phyloP scores from a whole-genome alignment of 2,888 invertebrate species.

The Lamproptera curius region DNA sequence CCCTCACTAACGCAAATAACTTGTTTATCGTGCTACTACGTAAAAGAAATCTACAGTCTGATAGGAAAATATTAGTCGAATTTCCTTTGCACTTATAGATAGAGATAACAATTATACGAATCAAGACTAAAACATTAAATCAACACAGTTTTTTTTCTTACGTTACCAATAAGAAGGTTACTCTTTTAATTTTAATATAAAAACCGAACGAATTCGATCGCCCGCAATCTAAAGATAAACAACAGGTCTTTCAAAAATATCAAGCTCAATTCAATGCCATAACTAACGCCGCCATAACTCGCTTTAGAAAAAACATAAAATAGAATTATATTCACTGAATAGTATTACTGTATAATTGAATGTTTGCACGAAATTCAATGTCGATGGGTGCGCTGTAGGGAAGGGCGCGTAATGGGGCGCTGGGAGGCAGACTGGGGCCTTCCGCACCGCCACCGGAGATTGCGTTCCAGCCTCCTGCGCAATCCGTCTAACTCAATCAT shows the following conservation, averaged over 20 bases:
- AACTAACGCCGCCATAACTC: too few relatives aligned
- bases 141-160: too few relatives aligned
- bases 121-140: too few relatives aligned
- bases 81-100: constrained; percentile 43
- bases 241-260: too few relatives aligned
- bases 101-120: too few relatives aligned
- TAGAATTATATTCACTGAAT: too few relatives aligned
- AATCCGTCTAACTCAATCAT: constrained; percentile 70
- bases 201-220: too few relatives aligned
- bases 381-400: constrained; percentile 20
- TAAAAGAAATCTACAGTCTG: constrained; percentile 64
- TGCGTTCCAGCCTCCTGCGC: constrained; percentile 68
- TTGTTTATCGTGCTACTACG: constrained; percentile 65
- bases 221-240: too few relatives aligned
- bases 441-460: constrained; percentile 65
- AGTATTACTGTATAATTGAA: neutral
- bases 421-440: constrained; percentile 29
- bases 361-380: constrained; percentile 7
- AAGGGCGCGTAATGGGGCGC: constrained; percentile 24
- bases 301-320: too few relatives aligned
- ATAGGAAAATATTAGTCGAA: constrained; percentile 61
- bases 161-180: too few relatives aligned
- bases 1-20: constrained; percentile 57
- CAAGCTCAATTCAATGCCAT: too few relatives aligned
- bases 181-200: too few relatives aligned